Base-by-base conservation (phyloP, 2,888 invertebrate genomes). In the Spialia ferax region DNA sequence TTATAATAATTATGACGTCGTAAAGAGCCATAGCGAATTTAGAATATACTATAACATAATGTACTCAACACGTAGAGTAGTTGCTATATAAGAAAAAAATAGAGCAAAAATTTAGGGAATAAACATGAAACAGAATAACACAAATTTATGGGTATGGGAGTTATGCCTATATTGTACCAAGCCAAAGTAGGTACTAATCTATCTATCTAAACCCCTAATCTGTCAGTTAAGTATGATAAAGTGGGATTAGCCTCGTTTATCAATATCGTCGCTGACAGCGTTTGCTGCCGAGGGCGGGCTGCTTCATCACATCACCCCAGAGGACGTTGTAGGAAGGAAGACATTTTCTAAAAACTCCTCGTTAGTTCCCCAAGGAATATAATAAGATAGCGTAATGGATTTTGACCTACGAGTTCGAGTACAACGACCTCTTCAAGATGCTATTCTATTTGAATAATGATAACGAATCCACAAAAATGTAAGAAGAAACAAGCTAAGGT, bases 151-250 rank as follows among this genome's bases (percentile, higher is more conserved):
- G n/a, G n/a, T n/a, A n/a, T n/a, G n/a, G n/a, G n/a, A n/a, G n/a
- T n/a, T n/a, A n/a, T n/a, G n/a, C n/a, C n/a, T n/a, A n/a, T n/a
- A 29, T 29, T 8, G 29, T 29, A 29, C 29, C 8, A 29, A 29
- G 29, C 35, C 35, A 10, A 10, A 35, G 35, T n/a, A n/a, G n/a
- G 26, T 38, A n/a, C 5, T 38, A 38, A 38, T 38, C n/a, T 38
- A n/a, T 38, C 38, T n/a, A 1, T 38, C 13, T 38, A 38, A n/a
- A 38, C 4, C 38, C 38, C n/a, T 38, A 38, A 38, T 42, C 42
- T 42, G 42, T 42, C 15, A 42, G 42, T 42, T 42, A 42, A 15
- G 42, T 42, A 42, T 15, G 42, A 45, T 18, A 18, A 45, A 45
- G 18, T 15, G 18, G 15, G 45, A 45, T 15, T 7, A 18, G 4